Base-by-base conservation (phyloP, 1,140 invertebrate species). In the roundworm (Caenorhabditis elegans) region DNA sequence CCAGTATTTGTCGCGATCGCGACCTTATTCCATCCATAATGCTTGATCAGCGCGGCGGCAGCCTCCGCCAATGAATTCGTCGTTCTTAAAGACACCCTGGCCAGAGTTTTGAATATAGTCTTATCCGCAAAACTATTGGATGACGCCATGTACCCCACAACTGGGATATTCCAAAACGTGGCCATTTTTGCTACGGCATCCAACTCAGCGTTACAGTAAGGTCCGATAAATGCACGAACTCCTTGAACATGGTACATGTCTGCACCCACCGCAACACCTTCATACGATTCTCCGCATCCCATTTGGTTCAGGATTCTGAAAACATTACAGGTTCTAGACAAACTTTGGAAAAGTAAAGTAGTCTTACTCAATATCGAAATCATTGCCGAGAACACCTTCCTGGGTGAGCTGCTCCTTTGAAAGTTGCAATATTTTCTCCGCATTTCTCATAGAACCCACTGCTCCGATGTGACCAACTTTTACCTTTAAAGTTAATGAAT, bases 171-270 rank as follows among this genome's bases (percentile, higher is more conserved):
- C 86, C 86, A 87, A 48, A 86, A 87, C 15, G 86, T 65, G 1
- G 85, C 83, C 86, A 87, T 87, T 53, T 87, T 87, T 0, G 80
- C 78, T 1, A 87, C 86, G 17, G 86, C 86, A 55, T 87, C 86
- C 79, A 87, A 19, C 82, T 87, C 86, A 34, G 85, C 53, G 47
- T 86, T 87, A 78, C 86, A 87, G 39, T 88, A 88, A 8, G 88
- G 87, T 13, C 88, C 87, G 36, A 88, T 86, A 76, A 88, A 89
- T 46, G 85, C 87, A 55, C 86, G 87, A 15, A 89, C 87, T 47
- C 89, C 88, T 70, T 89, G 88, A 53, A 86, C 86, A 76, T 89
- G 88, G 70, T 88, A 89, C 88, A 89, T 89, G 53, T 89, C 87
- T 22, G 88, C 88, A 5, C 85, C 88, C 13, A 89, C 88, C 13